Percentiles rank a stretch among this genome's conserved stretches.
Conservation (phyloP, 1,140 invertebrate genomes). For the Acromyrmex heyeri region DNA sequence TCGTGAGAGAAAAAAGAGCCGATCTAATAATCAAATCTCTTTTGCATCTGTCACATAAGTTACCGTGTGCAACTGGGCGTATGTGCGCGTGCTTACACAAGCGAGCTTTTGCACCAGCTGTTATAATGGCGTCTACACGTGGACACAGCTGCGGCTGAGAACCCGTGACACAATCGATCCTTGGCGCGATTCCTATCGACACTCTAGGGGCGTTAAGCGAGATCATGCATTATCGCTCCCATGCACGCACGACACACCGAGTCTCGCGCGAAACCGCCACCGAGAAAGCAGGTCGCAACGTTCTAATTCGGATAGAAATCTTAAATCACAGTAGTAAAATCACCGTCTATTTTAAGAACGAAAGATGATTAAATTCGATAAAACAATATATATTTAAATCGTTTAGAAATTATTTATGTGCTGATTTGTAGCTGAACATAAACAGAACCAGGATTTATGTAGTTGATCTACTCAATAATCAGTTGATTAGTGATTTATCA, state of each 20-base stretch:
- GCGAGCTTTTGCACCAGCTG: slow-evolving; percentile 70
- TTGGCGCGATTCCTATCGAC: slow-evolving; percentile 64
- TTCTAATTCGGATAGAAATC: slow-evolving; percentile 23
- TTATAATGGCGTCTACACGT: slow-evolving; percentile 46
- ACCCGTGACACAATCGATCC: slow-evolving; percentile 70
- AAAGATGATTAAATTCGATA: background rate
- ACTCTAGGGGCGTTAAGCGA: slow-evolving; percentile 32
- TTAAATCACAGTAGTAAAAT: slow-evolving; percentile 1
- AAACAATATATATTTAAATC: background rate
- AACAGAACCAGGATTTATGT: background rate
- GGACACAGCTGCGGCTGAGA: slow-evolving; percentile 69
- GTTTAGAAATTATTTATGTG: background rate
- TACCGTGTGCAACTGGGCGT: slow-evolving; percentile 42
- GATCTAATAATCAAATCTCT: slow-evolving; percentile 46
- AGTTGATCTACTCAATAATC: background rate
- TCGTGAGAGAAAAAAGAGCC: background rate
- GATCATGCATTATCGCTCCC: slow-evolving; percentile 54
- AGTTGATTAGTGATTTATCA: background rate
- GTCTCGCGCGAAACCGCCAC: slow-evolving; percentile 20
- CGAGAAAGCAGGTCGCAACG: slow-evolving; percentile 14
- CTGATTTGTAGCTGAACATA: background rate
- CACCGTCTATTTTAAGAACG: slow-evolving; percentile 4
- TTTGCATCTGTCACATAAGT: slow-evolving; percentile 69
- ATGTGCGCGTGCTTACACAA: slow-evolving; percentile 68
- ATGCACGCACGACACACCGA: slow-evolving; percentile 20